Evolutionary conservation across 2,113 vertebrate species (phyloP).

Genomic region (Scolopax mira): DNA sequence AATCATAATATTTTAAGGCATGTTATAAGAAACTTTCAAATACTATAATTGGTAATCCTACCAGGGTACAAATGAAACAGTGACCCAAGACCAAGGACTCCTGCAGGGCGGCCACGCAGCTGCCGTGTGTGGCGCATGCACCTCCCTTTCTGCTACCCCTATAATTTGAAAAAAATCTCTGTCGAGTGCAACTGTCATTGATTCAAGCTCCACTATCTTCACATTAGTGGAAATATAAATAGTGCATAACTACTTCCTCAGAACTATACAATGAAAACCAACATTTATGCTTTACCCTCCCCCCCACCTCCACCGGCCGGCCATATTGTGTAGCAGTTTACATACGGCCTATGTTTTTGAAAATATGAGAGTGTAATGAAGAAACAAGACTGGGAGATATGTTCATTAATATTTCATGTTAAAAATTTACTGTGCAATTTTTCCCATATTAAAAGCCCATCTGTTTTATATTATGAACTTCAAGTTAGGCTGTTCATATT

Average conservation of each 20-base stretch:
- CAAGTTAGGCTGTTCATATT: neutral
- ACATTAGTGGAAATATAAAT: slow-evolving; percentile 45
- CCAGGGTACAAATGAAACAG: slow-evolving; percentile 57
- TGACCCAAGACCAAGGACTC: slow-evolving; percentile 21
- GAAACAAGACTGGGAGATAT: neutral
- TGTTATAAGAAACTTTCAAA: slow-evolving; percentile 72
- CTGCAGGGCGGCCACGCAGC: neutral
- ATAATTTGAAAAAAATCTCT: slow-evolving; percentile 9
- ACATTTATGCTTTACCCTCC: neutral
- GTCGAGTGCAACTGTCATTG: slow-evolving; percentile 60
- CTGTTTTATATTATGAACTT: neutral
- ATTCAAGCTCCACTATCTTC: slow-evolving; percentile 49
- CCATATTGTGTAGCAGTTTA: neutral
- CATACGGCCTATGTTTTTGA: neutral
- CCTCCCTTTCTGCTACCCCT: slow-evolving; percentile 13
- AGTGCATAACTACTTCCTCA: slow-evolving; percentile 66
- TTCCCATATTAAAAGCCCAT: neutral
- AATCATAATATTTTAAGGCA: slow-evolving; percentile 82
- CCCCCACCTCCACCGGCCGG: neutral
- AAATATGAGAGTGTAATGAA: neutral
- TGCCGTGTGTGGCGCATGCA: neutral
- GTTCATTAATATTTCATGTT: neutral
- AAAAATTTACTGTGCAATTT: neutral
- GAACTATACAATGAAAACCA: slow-evolving; percentile 7
- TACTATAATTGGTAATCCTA: slow-evolving; percentile 60